A percentile compares a stretch with the other conserved stretches of the same genome.
Evolutionary conservation across 35 echinoderm and acorn worm species (phyloP).

Genomic region (Diadema setosum): DNA sequence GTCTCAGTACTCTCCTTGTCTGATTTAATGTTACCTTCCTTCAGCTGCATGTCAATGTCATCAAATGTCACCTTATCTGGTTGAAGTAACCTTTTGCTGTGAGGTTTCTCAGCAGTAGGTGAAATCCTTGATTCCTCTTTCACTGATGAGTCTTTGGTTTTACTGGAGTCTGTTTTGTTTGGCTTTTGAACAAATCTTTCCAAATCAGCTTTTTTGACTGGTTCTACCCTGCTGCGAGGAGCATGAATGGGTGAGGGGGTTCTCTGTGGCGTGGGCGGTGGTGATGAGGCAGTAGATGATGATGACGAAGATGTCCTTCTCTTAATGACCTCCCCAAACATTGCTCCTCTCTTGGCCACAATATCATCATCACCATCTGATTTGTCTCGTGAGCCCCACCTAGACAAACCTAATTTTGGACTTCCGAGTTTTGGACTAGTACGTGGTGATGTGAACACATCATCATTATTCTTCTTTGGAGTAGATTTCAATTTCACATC

Average conservation of each 20-base stretch:
- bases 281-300: neutral
- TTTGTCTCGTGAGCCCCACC: neutral
- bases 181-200: too few relatives aligned
- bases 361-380: neutral
- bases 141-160: neutral
- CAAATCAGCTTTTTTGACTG: too few relatives aligned
- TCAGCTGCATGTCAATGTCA: neutral
- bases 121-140: neutral
- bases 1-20: neutral
- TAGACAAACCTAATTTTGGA: neutral
- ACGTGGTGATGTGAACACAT: constrained; percentile 1
- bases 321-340: constrained; percentile 67
- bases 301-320: constrained; percentile 28
- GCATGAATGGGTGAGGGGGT: neutral
- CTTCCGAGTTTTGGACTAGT: constrained; percentile 6
- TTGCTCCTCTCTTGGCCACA: constrained; percentile 42
- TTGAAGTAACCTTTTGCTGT: neutral
- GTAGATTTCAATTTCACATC: neutral
- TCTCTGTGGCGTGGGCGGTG: neutral
- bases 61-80: neutral
- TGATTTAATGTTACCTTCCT: neutral
- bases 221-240: neutral
- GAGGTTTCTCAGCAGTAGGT: too few relatives aligned
- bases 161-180: too few relatives aligned
- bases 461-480: neutral